These are phyloP conservation scores for Pterocles orientalis DNA, from an alignment of 2,113 vertebrate species.

Conservation along the genomic window DNA sequence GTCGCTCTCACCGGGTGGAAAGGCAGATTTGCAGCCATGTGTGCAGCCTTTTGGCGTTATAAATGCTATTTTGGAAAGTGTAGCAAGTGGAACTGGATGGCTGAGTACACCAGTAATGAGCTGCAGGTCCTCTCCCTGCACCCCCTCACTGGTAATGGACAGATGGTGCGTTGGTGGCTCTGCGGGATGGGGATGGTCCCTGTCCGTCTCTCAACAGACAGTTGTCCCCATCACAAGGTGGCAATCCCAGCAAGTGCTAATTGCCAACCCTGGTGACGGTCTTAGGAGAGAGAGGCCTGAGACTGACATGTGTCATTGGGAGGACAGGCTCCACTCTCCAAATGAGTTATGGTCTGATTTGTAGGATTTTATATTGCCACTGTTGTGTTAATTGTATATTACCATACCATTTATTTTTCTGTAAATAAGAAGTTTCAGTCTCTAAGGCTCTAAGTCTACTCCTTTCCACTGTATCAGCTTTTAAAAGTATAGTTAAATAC, in stretches of 20 bases:
- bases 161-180: not conserved
- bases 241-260: not conserved
- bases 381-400: not conserved
- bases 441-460: not conserved
- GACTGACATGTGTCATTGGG: rapidly evolving
- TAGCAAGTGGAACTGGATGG: not conserved
- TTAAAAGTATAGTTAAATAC: not conserved
- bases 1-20: not conserved
- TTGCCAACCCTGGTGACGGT: not conserved
- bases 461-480: not conserved
- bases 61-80: not conserved
- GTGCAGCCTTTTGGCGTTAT: not conserved
- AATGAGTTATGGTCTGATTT: not conserved
- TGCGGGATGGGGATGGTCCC: not conserved
- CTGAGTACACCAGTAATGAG: not conserved
- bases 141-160: not conserved
- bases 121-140: not conserved
- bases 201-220: not conserved
- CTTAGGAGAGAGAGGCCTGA: not conserved
- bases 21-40: not conserved
- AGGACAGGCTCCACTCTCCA: not conserved
- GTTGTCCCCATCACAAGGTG: rapidly evolving
- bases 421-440: not conserved
- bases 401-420: not conserved
- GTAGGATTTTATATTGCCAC: not conserved